Percentiles rank a stretch among this genome's conserved stretches.
Evolutionary conservation across 2,113 vertebrate genomes (phyloP).

Genomic region (Gopherus flavomarginatus): DNA sequence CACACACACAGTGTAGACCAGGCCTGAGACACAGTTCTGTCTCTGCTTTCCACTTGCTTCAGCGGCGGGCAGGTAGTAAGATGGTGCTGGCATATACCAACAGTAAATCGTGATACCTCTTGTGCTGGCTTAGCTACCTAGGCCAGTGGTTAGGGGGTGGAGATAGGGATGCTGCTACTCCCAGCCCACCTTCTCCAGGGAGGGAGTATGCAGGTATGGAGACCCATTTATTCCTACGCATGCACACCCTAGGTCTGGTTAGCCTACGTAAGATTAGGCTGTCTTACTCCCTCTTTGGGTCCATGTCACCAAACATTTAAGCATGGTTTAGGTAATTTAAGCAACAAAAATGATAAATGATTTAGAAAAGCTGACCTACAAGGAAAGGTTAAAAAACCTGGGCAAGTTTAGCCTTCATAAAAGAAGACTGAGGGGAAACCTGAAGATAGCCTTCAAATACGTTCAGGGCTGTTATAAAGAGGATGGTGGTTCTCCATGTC

Average conservation of each 20-base stretch:
- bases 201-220: neutral
- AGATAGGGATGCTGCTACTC: neutral
- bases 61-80: neutral
- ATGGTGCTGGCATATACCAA: neutral
- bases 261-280: neutral
- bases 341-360: neutral
- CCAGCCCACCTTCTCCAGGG: neutral
- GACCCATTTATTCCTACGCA: neutral
- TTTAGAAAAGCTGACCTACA: neutral
- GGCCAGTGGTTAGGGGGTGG: neutral
- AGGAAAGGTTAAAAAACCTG: neutral
- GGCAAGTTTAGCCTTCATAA: too few species aligned
- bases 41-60: slow-evolving; percentile 21
- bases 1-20: too few species aligned
- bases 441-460: neutral
- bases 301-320: neutral
- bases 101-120: neutral
- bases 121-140: rapidly evolving
- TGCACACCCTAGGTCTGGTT: neutral
- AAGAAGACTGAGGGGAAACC: neutral
- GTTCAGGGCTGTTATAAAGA: neutral
- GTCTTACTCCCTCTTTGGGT: neutral
- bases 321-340: neutral
- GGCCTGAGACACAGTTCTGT: slow-evolving; percentile 8
- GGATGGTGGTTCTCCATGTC: neutral